phyloP scores from a whole-genome alignment of 2,888 invertebrate genomes.

The Plebejus anna region DNA sequence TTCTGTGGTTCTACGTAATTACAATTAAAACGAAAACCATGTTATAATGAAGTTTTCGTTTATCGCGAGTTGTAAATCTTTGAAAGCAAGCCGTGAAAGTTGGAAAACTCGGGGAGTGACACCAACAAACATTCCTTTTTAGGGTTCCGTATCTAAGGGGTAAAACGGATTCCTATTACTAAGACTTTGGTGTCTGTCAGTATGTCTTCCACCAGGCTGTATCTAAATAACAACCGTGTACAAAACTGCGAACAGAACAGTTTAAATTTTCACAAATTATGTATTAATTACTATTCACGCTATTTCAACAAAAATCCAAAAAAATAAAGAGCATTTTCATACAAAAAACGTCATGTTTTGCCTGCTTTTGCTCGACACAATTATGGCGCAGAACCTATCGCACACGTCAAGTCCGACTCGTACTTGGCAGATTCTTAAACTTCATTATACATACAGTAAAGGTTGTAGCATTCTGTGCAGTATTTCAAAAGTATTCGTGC shows the following conservation, averaged over 20 bases:
- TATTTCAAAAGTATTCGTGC: conserved; percentile 28
- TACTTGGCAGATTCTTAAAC: neutral
- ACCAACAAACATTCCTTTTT: neutral
- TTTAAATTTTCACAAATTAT: too few relatives aligned
- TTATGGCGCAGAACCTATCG: neutral
- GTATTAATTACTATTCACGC: too few relatives aligned
- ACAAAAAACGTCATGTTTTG: too few relatives aligned
- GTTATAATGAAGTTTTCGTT: neutral
- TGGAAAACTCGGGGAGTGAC: neutral
- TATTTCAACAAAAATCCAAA: too few relatives aligned
- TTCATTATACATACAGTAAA: neutral
- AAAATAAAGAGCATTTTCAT: too few relatives aligned
- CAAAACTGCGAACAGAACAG: too few relatives aligned
- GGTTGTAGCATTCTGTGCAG: conserved; percentile 12
- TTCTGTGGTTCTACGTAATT: neutral
- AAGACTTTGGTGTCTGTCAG: too few relatives aligned
- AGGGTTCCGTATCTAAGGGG: neutral
- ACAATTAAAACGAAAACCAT: conserved; percentile 7
- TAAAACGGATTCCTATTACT: too few relatives aligned
- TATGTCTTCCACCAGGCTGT: too few relatives aligned
- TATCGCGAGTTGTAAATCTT: neutral
- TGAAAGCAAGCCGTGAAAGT: neutral
- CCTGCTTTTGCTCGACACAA: neutral
- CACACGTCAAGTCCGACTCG: neutral
- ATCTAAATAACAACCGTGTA: too few relatives aligned